Evolutionary conservation across 2,797 vertebrate species (phyloP).

Genomic region (Siniperca undulata): DNA sequence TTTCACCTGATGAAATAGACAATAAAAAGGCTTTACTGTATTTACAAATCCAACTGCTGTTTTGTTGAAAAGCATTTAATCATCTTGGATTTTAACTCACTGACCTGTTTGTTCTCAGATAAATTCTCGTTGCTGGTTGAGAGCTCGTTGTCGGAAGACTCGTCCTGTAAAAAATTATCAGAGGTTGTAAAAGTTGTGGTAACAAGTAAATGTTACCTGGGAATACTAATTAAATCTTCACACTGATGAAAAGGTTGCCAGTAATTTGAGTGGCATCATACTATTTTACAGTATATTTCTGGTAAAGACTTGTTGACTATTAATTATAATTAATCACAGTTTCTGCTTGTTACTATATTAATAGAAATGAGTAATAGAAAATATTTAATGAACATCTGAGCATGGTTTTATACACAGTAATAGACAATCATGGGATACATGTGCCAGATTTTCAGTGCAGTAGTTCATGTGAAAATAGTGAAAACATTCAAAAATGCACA

Average conservation of each 20-base stretch:
- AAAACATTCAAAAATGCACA: too few relatives aligned
- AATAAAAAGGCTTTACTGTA: not conserved
- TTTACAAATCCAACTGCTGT: not conserved
- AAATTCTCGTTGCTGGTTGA: conserved; percentile 62
- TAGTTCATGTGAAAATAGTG: not conserved
- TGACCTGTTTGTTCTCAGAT: conserved; percentile 63
- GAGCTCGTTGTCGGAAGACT: conserved; percentile 36
- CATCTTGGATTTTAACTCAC: not conserved
- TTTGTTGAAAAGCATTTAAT: not conserved
- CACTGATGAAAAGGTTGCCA: not conserved
- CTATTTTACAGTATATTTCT: not conserved
- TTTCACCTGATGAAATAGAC: conserved; percentile 61
- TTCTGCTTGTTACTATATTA: too few relatives aligned
- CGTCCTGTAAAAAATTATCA: conserved; percentile 50
- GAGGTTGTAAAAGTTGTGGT: not conserved
- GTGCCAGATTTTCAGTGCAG: not conserved
- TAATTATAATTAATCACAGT: too few relatives aligned
- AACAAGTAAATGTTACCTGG: not conserved
- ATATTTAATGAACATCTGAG: not conserved
- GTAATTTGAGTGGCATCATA: not conserved
- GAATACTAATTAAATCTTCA: not conserved
- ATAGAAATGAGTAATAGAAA: not conserved
- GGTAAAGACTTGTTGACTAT: too few relatives aligned
- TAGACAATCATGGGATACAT: not conserved
- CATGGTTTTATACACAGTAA: not conserved